Conservation (phyloP, 2,797 vertebrate genomes). For the Emydoidea blandingii region DNA sequence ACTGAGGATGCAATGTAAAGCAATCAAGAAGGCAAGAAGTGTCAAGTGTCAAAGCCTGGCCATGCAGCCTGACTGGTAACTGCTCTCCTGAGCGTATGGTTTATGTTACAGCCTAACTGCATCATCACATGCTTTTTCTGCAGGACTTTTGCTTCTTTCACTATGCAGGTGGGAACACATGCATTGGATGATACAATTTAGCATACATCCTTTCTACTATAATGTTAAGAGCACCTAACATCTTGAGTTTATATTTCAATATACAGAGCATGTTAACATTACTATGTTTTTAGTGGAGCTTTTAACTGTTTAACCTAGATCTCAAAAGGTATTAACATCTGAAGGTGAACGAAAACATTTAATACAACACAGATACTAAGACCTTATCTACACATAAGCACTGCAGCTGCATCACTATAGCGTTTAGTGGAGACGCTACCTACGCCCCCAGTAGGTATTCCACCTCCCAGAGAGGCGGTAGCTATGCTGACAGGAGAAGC, state of each 20-base stretch:
- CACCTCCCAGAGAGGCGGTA: background rate
- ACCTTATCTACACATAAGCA: background rate
- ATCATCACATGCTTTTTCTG: background rate
- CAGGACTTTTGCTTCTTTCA: background rate
- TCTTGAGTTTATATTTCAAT: background rate
- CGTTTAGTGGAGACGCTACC: background rate
- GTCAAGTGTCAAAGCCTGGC: background rate
- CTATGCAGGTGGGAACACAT: background rate
- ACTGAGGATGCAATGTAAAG: background rate
- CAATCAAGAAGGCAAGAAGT: background rate
- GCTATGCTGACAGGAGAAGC: background rate
- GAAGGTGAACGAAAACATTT: background rate
- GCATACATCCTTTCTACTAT: background rate
- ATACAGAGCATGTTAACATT: background rate
- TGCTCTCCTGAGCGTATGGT: background rate
- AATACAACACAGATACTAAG: background rate
- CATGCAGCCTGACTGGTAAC: background rate
- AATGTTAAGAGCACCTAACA: background rate
- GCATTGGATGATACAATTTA: background rate
- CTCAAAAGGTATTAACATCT: background rate
- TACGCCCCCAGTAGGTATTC: background rate
- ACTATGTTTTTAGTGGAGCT: no score
- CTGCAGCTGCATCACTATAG: background rate
- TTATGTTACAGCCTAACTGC: background rate
- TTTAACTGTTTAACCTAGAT: background rate